Conservation (phyloP, 2,888 invertebrate species). For the Cepaea hortensis region DNA sequence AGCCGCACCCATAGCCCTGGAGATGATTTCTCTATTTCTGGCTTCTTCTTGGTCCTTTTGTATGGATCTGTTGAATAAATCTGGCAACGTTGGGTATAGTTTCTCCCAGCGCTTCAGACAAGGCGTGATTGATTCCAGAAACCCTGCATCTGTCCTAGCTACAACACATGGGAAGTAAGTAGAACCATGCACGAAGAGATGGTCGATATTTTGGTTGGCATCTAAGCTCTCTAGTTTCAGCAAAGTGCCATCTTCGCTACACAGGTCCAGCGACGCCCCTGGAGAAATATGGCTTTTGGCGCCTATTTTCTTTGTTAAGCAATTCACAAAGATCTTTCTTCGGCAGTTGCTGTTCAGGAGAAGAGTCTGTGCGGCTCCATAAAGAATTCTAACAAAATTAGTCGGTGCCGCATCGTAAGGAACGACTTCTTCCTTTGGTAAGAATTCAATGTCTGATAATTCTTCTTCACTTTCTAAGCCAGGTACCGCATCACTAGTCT, state of each 20-base stretch:
- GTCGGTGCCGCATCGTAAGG: neutral
- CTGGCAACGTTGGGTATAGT: neutral
- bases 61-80: neutral
- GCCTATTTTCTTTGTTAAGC: too few species aligned
- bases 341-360: too few species aligned
- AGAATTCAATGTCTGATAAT: too few species aligned
- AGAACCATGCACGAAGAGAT: neutral
- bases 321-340: too few species aligned
- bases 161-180: constrained; percentile 10
- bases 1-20: too few species aligned
- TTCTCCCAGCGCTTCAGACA: neutral
- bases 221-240: neutral
- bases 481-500: too few species aligned
- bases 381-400: neutral
- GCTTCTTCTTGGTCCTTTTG: too few species aligned
- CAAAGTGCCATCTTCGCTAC: neutral
- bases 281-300: too few species aligned
- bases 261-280: neutral
- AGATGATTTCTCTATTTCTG: too few species aligned
- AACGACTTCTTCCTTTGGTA: neutral
- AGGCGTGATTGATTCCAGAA: neutral
- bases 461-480: too few species aligned
- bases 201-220: neutral
- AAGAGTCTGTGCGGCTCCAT: neutral
- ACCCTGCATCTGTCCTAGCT: neutral